These are phyloP conservation scores for Trichonephila clavata DNA, from an alignment of 1,140 invertebrate species.

Conservation along the genomic window DNA sequence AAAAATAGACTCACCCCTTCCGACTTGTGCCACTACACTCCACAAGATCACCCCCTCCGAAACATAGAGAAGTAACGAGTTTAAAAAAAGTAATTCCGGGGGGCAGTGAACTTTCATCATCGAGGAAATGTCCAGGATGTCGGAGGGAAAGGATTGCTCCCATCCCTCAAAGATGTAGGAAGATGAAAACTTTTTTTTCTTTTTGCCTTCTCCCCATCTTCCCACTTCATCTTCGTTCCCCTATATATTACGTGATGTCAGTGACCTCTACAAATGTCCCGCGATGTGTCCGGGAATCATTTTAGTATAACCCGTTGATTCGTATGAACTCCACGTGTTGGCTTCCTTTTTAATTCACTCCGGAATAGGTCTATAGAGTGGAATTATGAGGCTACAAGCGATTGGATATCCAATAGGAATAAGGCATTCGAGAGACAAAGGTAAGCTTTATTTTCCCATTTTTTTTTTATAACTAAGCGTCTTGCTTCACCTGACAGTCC, in stretches of 20 bases:
- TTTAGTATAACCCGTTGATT: constrained; percentile 30
- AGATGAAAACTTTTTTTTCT: constrained; percentile 16
- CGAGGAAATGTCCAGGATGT: constrained; percentile 7
- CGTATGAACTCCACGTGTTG: background rate
- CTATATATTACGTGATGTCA: constrained; percentile 37
- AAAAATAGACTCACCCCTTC: constrained; percentile 47
- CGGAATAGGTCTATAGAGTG: background rate
- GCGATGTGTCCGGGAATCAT: constrained; percentile 30
- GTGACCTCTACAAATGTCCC: constrained; percentile 38
- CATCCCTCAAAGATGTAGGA: constrained; percentile 61
- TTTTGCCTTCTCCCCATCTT: background rate
- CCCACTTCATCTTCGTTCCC: background rate
- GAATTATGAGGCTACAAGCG: background rate
- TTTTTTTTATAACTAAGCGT: background rate
- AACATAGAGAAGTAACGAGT: background rate
- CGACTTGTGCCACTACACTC: constrained; percentile 19
- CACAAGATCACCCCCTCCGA: background rate
- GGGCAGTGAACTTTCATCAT: constrained; percentile 58
- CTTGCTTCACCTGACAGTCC: too few relatives aligned
- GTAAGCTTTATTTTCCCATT: background rate
- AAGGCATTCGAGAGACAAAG: background rate
- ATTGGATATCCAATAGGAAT: background rate
- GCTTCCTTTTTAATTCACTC: background rate
- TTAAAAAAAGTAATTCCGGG: background rate
- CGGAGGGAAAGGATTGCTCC: constrained; percentile 71